Evolutionary conservation across 2,888 invertebrate genomes (phyloP).

Genomic region (Nemurella pictetii): DNA sequence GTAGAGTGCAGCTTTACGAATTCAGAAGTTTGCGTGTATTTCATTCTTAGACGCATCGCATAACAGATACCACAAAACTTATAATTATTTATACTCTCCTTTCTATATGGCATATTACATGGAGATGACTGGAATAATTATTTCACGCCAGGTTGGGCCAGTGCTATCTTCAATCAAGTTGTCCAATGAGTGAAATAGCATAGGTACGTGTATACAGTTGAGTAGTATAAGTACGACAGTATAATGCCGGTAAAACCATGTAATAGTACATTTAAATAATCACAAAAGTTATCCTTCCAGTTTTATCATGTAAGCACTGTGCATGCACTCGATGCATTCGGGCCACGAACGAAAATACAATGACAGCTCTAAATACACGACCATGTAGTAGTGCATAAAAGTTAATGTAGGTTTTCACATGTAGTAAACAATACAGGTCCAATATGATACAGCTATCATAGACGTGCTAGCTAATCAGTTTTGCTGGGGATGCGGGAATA

Average conservation of each 20-base stretch:
- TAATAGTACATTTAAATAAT: neutral
- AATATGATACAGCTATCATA: neutral
- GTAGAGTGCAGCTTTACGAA: neutral
- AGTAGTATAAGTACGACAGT: neutral
- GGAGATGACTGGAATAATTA: neutral
- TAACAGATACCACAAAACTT: neutral
- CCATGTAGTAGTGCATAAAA: neutral
- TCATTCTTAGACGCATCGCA: conserved; percentile 5
- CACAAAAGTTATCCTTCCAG: neutral
- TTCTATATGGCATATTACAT: conserved; percentile 11
- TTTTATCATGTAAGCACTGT: neutral
- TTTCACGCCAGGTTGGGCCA: neutral
- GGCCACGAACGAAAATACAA: neutral
- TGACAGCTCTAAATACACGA: neutral
- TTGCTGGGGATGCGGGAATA: neutral
- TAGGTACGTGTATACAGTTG: neutral
- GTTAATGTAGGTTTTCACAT: neutral
- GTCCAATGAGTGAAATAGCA: neutral
- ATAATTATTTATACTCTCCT: neutral
- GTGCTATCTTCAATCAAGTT: neutral
- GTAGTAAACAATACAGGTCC: neutral
- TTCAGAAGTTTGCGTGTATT: conserved; percentile 16
- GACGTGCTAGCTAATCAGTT: neutral
- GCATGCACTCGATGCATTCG: neutral
- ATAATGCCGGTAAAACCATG: neutral